Evolutionary conservation across 2,888 invertebrate species (phyloP).

Genomic region (Drosophila lacicola): DNA sequence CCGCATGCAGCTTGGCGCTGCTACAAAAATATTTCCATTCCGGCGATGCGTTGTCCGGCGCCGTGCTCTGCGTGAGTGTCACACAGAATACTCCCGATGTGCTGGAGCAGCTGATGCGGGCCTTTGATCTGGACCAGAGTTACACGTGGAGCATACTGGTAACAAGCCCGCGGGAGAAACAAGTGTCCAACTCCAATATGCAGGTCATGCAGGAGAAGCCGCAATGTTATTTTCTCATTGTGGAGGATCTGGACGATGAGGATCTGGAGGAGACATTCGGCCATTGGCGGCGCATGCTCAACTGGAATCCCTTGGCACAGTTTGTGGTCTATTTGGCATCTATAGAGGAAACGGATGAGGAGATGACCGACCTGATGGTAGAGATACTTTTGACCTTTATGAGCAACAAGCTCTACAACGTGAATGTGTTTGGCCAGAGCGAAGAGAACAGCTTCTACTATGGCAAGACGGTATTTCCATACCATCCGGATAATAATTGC

Average conservation of each 20-base stretch:
- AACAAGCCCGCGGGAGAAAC: slow-evolving; percentile 29
- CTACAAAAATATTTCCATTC: slow-evolving; percentile 80
- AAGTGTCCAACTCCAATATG: not conserved
- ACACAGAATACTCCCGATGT: slow-evolving; percentile 47
- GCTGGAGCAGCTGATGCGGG: slow-evolving; percentile 67
- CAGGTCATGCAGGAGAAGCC: slow-evolving; percentile 77
- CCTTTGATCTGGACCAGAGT: slow-evolving; percentile 48
- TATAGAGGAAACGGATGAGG: slow-evolving; percentile 78
- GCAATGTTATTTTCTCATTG: slow-evolving; percentile 82
- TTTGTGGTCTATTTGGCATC: slow-evolving; percentile 80
- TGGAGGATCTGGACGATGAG: slow-evolving; percentile 77
- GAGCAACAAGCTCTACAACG: slow-evolving; percentile 82
- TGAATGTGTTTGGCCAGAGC: slow-evolving; percentile 81
- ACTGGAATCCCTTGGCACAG: slow-evolving; percentile 84
- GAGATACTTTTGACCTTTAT: slow-evolving; percentile 78
- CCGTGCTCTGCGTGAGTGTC: slow-evolving; percentile 72
- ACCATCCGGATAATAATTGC: slow-evolving; percentile 83
- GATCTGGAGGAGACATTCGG: slow-evolving; percentile 79
- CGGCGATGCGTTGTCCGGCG: slow-evolving; percentile 74
- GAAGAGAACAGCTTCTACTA: slow-evolving; percentile 71
- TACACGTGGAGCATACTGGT: slow-evolving; percentile 73
- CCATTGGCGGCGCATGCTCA: slow-evolving; percentile 76
- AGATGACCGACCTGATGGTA: slow-evolving; percentile 80
- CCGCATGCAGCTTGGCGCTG: slow-evolving; percentile 67
- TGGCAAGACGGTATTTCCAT: slow-evolving; percentile 82